Evolutionary conservation across 2,888 invertebrate species (phyloP).

Genomic region (Xestobium rufovillosum): DNA sequence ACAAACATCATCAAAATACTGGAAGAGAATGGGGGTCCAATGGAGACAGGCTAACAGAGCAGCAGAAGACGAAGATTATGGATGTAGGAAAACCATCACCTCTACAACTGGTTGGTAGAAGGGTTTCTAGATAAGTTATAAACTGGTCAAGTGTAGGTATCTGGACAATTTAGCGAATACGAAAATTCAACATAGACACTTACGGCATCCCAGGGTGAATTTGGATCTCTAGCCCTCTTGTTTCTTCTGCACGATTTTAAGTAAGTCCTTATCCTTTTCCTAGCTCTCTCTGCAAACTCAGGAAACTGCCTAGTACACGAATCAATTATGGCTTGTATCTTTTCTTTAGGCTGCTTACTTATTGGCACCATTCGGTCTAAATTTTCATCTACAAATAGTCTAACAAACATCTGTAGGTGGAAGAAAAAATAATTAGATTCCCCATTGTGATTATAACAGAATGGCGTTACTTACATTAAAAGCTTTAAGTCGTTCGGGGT

Average conservation of each 20-base stretch:
- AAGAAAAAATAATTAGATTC: conserved; percentile 17
- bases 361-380: conserved; percentile 94
- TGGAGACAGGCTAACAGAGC: too few species aligned
- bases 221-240: conserved; percentile 80
- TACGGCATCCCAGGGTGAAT: conserved; percentile 81
- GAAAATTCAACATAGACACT: too few species aligned
- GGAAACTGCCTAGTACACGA: conserved; percentile 96
- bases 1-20: too few species aligned
- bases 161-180: too few species aligned
- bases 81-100: too few species aligned
- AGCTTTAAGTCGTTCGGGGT: conserved; percentile 91
- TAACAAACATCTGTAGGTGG: conserved; percentile 84
- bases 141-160: too few species aligned
- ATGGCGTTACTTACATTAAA: conserved; percentile 72
- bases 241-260: conserved; percentile 92
- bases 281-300: conserved; percentile 89
- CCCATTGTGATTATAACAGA: conserved; percentile 4
- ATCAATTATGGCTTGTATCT: conserved; percentile 95
- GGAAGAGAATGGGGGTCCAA: too few species aligned
- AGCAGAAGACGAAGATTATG: too few species aligned
- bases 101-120: too few species aligned
- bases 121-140: too few species aligned
- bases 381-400: conserved; percentile 94
- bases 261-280: conserved; percentile 91
- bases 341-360: conserved; percentile 95